Percentiles rank a stretch among this genome's conserved stretches.
Conservation (phyloP, 1,140 invertebrate genomes). For the Panagrolaimus sp. region DNA sequence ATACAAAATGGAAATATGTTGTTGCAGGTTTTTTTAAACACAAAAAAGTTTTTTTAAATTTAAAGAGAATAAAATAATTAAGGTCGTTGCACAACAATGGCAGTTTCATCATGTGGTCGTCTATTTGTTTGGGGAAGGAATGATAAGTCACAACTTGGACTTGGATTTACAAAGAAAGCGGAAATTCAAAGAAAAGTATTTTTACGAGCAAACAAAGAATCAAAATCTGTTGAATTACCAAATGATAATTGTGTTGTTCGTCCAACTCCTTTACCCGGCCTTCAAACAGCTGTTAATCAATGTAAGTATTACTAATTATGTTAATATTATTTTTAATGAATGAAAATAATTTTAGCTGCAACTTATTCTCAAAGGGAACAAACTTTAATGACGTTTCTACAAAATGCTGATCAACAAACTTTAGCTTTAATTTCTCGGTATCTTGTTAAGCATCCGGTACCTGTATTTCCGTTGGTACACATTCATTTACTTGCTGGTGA, state of each 20-base stretch:
- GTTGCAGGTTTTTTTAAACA: conserved; percentile 28
- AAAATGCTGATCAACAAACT: conserved; percentile 20
- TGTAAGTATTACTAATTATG: conserved; percentile 11
- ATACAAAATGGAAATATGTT: conserved; percentile 32
- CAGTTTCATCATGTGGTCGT: conserved; percentile 25
- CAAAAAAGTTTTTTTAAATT: conserved; percentile 1
- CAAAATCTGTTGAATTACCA: conserved; percentile 33
- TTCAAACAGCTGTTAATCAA: conserved; percentile 19
- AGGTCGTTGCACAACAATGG: conserved; percentile 43
- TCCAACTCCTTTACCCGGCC: conserved; percentile 34
- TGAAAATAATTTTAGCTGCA: background rate
- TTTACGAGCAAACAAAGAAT: conserved; percentile 25
- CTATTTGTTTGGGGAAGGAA: conserved; percentile 43
- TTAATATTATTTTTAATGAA: too few relatives aligned
- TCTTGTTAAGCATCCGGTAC: conserved; percentile 16
- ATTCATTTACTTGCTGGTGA: conserved; percentile 32
- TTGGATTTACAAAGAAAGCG: conserved; percentile 19
- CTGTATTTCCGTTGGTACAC: conserved; percentile 14
- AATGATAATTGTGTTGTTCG: conserved; percentile 28
- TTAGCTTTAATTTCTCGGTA: conserved; percentile 30
- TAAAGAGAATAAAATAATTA: conserved; percentile 13
- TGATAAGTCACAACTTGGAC: conserved; percentile 37
- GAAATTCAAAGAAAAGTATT: conserved; percentile 23
- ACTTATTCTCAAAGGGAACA: conserved; percentile 19
- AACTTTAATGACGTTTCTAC: conserved; percentile 14